Base-by-base conservation (phyloP, 2,888 invertebrate genomes). In the Bombylius major region DNA sequence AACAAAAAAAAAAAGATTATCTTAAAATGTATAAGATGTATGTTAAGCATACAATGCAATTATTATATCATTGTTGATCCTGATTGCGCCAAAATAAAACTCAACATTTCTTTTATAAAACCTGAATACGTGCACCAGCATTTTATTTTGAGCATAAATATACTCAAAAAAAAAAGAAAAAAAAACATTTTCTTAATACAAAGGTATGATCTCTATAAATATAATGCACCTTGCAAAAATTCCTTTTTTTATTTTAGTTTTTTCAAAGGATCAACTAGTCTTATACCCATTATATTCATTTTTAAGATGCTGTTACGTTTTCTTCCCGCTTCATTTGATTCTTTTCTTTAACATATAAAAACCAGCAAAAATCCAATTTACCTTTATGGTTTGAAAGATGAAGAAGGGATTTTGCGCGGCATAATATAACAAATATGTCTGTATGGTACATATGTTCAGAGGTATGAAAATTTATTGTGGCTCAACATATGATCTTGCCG, bases 201-300 rank as follows among this genome's bases (percentile, higher is more conserved):
- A 23, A 23, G 23, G 9, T 36, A 42, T 42, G 39, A 42, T 23
- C 44, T 23, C 33, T 49, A 14, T 54, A 23, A 23, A 23, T 23
- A 23, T 23, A 2, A 23, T 49, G 50, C 54, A 54, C 54, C 54
- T 54, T 54, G 54, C 54, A 45, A 54, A 54, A 54, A 50, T 49
- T 42, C 49, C 34, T 49, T 54, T 54, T 14, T 33, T 13, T 33
- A 14, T 11, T 54, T 44, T n/a, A n/a, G n/a, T n/a, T 36, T 34
- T 48, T 48, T 54, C 23, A 47, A 33, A 42, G 1, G 5, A 42
- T 11, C 8, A 42, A 11, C 11, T 12, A 6, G 47, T 47, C 47
- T 23, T 47, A 6, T 31, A 47, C 47, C 1, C 8, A 42, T 42
- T 42, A 42, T 42, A 9, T 47, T 12, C 23, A 9, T 23, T 7